A percentile compares a stretch with the other conserved stretches of the same genome.
Conservation (phyloP, 2,113 vertebrate genomes). For the Leucopsar rothschildi region DNA sequence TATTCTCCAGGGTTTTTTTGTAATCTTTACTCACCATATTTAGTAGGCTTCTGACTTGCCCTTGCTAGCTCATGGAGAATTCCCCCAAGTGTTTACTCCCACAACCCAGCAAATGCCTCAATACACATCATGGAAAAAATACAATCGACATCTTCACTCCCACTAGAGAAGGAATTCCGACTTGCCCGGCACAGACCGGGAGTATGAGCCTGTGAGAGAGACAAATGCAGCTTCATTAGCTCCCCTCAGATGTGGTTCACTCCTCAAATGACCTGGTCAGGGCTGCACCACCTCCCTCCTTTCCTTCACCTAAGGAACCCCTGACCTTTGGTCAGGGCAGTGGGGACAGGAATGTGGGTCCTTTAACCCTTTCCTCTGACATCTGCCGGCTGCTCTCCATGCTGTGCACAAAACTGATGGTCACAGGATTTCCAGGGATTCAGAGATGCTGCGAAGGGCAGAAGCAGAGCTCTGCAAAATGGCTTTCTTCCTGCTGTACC, state of each 20-base stretch:
- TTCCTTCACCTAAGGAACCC: conserved; percentile 48
- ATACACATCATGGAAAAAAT: conserved; percentile 72
- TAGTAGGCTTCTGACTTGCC: conserved; percentile 64
- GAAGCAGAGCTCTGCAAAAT: background rate
- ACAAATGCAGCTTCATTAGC: conserved; percentile 57
- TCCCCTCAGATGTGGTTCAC: conserved; percentile 33
- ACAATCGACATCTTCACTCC: conserved; percentile 72
- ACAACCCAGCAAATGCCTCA: conserved; percentile 70
- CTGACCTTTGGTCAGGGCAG: conserved; percentile 61
- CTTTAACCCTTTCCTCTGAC: conserved; percentile 42
- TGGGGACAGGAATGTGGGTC: conserved; percentile 53
- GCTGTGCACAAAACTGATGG: background rate
- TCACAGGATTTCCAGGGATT: background rate
- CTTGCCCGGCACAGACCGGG: conserved; percentile 36
- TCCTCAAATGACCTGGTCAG: conserved; percentile 52
- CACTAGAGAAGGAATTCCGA: conserved; percentile 72
- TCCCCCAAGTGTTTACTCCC: conserved; percentile 68
- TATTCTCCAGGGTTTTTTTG: conserved; percentile 1
- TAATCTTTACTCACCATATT: conserved; percentile 39
- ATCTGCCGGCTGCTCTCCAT: background rate
- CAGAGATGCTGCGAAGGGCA: background rate
- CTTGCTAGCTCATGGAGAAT: conserved; percentile 69
- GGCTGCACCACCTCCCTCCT: conserved; percentile 56
- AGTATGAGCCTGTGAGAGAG: conserved; percentile 43
- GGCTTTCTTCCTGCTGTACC: background rate